Evolutionary conservation across 2,113 vertebrate species (phyloP).

Genomic region (Ranitomeya imitator): DNA sequence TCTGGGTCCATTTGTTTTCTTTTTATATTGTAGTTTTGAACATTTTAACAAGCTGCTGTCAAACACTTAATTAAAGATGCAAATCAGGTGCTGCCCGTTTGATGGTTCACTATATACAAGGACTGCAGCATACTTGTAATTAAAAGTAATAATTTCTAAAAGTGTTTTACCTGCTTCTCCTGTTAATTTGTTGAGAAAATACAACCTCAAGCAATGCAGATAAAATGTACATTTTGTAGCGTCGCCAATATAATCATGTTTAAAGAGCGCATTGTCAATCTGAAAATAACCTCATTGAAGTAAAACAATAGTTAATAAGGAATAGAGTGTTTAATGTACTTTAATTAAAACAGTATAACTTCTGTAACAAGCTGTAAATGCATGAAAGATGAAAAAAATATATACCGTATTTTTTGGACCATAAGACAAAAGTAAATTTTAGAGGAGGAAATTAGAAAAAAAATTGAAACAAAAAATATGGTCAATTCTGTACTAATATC

Average conservation of each 20-base stretch:
- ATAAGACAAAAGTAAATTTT: too few species aligned
- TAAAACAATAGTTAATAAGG: conserved; percentile 17
- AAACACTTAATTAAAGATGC: conserved; percentile 40
- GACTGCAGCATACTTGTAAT: conserved; percentile 33
- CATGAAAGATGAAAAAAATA: neutral
- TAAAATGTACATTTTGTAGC: conserved; percentile 25
- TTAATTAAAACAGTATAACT: neutral
- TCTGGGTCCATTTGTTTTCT: conserved; percentile 31
- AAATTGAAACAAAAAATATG: too few species aligned
- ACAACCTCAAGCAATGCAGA: conserved; percentile 32
- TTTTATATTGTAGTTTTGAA: conserved; percentile 18
- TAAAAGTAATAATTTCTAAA: conserved; percentile 39
- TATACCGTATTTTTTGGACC: too few species aligned
- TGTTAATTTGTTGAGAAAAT: conserved; percentile 35
- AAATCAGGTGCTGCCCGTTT: conserved; percentile 29
- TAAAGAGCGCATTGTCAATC: conserved; percentile 19
- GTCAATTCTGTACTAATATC: too few species aligned
- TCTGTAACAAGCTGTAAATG: neutral
- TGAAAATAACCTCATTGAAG: conserved; percentile 7
- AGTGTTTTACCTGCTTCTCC: conserved; percentile 40
- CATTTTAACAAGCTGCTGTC: conserved; percentile 24
- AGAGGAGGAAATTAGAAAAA: too few species aligned
- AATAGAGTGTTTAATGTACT: neutral
- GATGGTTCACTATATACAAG: conserved; percentile 27
- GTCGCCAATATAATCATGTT: conserved; percentile 28